Evolutionary conservation across 2,888 invertebrate genomes (phyloP).

Genomic region (Tryphoninae sp.): DNA sequence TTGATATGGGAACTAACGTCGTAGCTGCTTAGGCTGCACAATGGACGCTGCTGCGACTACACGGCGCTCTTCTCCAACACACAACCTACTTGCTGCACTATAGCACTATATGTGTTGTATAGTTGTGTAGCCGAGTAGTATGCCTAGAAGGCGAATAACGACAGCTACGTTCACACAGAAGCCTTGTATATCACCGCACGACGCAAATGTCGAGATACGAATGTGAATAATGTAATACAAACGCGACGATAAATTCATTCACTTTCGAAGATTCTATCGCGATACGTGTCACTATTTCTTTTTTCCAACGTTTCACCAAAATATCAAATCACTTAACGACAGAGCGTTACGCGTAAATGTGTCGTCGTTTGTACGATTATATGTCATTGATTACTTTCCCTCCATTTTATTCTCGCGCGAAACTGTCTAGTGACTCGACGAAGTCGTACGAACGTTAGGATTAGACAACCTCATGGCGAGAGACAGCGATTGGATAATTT

Average conservation of each 20-base stretch:
- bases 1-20: conserved; percentile 55
- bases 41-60: conserved; percentile 43
- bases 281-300: conserved; percentile 22
- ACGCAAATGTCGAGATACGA: background rate
- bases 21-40: conserved; percentile 54
- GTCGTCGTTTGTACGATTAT: conserved; percentile 17
- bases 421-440: conserved; percentile 6
- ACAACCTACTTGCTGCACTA: conserved; percentile 6
- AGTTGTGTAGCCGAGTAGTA: background rate
- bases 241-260: background rate
- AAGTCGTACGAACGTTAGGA: conserved; percentile 28
- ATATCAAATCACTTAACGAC: conserved; percentile 28
- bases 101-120: background rate
- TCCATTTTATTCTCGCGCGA: conserved; percentile 48
- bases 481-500: conserved; percentile 4
- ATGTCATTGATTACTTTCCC: conserved; percentile 50
- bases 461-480: background rate
- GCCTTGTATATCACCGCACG: conserved; percentile 2
- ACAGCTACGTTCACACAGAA: conserved; percentile 13
- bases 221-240: conserved; percentile 1
- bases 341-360: conserved; percentile 23
- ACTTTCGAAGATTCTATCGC: conserved; percentile 3
- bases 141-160: conserved; percentile 20
- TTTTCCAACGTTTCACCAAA: conserved; percentile 10
- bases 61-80: conserved; percentile 18